Conservation (phyloP, 2,113 vertebrate species). For the Eptatretus burgeri region DNA sequence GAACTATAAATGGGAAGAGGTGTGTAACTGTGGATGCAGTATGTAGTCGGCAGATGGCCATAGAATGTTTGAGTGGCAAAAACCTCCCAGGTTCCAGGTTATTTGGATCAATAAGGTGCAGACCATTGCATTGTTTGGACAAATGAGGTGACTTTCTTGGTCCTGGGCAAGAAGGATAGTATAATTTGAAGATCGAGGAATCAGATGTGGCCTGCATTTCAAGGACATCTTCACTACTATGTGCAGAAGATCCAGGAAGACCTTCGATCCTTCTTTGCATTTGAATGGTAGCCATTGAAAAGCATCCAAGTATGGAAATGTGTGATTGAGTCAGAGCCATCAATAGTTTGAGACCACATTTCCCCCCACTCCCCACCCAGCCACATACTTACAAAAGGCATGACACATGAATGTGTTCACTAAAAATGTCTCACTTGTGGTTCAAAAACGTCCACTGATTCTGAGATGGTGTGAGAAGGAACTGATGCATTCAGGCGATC, state of each 20-base stretch:
- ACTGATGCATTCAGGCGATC: constrained; percentile 15
- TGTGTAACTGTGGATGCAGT: too few relatives aligned
- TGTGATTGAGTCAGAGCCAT: too few relatives aligned
- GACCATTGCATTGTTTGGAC: too few relatives aligned
- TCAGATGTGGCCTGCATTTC: neutral
- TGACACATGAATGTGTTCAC: neutral
- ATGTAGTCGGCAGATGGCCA: too few relatives aligned
- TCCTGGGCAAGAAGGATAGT: too few relatives aligned
- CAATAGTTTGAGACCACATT: too few relatives aligned
- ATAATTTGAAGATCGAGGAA: neutral
- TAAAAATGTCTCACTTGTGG: neutral
- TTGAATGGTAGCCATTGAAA: neutral
- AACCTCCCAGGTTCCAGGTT: too few relatives aligned
- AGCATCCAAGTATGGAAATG: too few relatives aligned
- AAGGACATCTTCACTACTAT: neutral
- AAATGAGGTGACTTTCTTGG: too few relatives aligned
- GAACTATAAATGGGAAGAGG: too few relatives aligned
- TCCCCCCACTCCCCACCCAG: neutral
- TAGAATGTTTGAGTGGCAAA: too few relatives aligned
- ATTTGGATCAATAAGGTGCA: too few relatives aligned
- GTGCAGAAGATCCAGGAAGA: neutral
- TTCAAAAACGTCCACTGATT: neutral
- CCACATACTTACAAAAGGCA: neutral
- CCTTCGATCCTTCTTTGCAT: neutral
- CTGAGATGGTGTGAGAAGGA: constrained; percentile 3